phyloP scores from a whole-genome alignment of 2,888 invertebrate genomes.

The Digitonthophagus gazella region DNA sequence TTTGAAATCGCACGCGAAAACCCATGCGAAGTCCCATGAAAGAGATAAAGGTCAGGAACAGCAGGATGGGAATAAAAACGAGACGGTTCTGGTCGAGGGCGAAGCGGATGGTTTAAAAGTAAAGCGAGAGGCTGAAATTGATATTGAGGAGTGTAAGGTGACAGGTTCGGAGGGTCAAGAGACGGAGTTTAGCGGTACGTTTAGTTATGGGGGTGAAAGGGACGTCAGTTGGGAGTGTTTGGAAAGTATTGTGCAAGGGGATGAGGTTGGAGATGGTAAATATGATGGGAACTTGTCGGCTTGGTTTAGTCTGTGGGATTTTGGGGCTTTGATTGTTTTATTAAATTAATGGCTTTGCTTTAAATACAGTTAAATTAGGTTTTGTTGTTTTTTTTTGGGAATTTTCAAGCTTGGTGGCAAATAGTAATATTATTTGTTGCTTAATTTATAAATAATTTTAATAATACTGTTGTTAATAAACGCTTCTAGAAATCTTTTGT shows the following conservation, averaged over 20 bases:
- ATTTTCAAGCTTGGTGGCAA: too few species aligned
- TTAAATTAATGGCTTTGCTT: too few species aligned
- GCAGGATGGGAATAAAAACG: constrained; percentile 22
- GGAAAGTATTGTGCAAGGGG: constrained; percentile 7
- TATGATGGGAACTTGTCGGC: background rate
- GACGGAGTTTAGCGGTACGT: constrained; percentile 29
- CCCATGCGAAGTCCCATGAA: constrained; percentile 59
- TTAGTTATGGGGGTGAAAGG: constrained; percentile 24
- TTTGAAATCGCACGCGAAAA: constrained; percentile 74
- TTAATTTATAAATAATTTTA: too few species aligned
- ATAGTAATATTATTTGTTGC: too few species aligned
- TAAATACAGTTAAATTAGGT: too few species aligned
- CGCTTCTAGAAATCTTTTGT: too few species aligned
- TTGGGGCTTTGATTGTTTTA: background rate
- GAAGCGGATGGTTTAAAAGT: constrained; percentile 24
- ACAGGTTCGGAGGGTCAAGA: constrained; percentile 28
- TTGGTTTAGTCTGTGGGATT: background rate
- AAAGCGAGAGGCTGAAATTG: constrained; percentile 30
- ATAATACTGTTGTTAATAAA: too few species aligned
- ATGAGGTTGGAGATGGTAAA: constrained; percentile 7
- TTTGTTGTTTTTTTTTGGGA: too few species aligned
- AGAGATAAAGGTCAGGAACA: constrained; percentile 21
- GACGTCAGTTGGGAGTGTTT: constrained; percentile 28
- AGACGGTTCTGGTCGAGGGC: constrained; percentile 5
- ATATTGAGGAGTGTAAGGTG: constrained; percentile 5